These are phyloP conservation scores for Epiblema foenella DNA, from an alignment of 2,888 invertebrate species.

Conservation along the genomic window DNA sequence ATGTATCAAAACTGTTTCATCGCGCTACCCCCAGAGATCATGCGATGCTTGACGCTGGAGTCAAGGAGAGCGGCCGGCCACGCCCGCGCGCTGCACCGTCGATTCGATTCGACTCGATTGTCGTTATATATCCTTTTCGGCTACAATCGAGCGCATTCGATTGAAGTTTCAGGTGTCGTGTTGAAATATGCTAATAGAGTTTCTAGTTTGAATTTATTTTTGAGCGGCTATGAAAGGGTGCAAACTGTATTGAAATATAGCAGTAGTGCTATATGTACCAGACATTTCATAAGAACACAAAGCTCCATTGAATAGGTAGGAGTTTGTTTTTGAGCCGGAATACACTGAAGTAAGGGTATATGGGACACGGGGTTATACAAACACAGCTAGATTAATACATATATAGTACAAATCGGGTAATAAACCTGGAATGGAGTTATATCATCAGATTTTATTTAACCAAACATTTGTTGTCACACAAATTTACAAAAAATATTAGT, in stretches of 20 bases:
- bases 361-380: too few relatives aligned
- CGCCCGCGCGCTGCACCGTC: conserved; percentile 65
- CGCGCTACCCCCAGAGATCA: conserved; percentile 72
- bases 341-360: too few relatives aligned
- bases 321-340: too few relatives aligned
- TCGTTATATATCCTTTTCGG: conserved; percentile 42
- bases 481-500: too few relatives aligned
- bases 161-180: conserved; percentile 41
- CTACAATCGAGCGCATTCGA: conserved; percentile 39
- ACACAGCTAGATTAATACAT: too few relatives aligned
- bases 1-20: conserved; percentile 59
- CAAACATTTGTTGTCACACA: too few relatives aligned
- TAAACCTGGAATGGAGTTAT: too few relatives aligned
- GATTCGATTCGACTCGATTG: conserved; percentile 39
- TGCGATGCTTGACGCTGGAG: conserved; percentile 83
- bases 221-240: conserved; percentile 1
- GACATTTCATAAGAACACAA: too few relatives aligned
- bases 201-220: conserved; percentile 21
- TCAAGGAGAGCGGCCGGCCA: conserved; percentile 85
- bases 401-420: too few relatives aligned
- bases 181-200: conserved; percentile 37
- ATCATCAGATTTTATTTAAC: too few relatives aligned
- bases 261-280: neutral
- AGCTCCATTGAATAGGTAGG: too few relatives aligned
- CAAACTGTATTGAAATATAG: neutral